Conservation (phyloP, 2,113 vertebrate genomes). For the Falco punctatus region DNA sequence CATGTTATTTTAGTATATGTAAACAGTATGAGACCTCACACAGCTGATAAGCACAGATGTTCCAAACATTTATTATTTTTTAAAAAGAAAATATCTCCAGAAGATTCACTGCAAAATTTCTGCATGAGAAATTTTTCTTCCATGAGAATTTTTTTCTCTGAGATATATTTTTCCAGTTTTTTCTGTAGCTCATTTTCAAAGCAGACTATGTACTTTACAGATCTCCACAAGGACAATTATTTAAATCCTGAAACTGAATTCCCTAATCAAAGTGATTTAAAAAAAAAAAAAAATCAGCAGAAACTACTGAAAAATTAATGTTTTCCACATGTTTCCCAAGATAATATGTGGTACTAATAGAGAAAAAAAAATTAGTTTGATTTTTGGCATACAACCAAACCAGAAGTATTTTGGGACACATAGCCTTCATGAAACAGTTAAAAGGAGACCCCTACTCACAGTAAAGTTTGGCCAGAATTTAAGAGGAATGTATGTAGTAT, state of each 20-base stretch:
- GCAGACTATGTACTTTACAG: not conserved
- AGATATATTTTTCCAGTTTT: not conserved
- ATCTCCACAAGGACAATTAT: not conserved
- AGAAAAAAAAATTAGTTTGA: not conserved
- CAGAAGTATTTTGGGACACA: not conserved
- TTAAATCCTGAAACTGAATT: not conserved
- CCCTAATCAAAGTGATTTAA: not conserved
- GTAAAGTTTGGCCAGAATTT: not conserved
- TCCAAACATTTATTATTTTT: not conserved
- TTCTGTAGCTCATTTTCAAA: not conserved
- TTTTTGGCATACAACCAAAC: not conserved
- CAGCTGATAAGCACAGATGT: not conserved
- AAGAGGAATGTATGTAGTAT: not conserved
- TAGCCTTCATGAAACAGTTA: not conserved
- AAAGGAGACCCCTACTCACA: not conserved
- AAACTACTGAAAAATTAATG: not conserved
- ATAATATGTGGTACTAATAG: not conserved
- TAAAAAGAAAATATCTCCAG: not conserved
- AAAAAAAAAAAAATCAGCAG: not conserved
- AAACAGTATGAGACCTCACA: not conserved
- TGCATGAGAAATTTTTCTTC: not conserved
- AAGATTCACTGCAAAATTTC: not conserved
- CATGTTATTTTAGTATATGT: not conserved
- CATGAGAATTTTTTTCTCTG: not conserved
- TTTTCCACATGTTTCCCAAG: not conserved